phyloP scores from a whole-genome alignment of 2,113 vertebrate species.

The Pao palembangensis region DNA sequence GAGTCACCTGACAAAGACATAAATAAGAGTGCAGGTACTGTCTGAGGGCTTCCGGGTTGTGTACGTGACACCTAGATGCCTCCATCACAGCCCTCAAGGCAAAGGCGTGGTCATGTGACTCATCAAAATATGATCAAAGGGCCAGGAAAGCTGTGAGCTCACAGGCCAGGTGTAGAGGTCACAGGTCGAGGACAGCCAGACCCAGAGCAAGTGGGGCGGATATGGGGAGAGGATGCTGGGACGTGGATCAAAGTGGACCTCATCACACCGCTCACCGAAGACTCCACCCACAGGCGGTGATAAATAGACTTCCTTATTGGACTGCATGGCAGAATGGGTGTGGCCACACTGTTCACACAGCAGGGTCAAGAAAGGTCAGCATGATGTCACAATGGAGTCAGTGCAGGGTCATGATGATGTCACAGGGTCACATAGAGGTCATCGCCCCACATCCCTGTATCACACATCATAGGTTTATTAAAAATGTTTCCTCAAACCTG shows the following conservation, averaged over 20 bases:
- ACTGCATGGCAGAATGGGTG: constrained; percentile 11
- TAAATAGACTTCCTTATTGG: constrained; percentile 17
- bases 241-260: constrained; percentile 31
- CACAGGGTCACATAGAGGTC: constrained; percentile 17
- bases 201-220: constrained; percentile 34
- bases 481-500: not conserved
- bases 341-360: constrained; percentile 10
- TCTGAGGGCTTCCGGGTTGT: not conserved
- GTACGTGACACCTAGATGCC: constrained; percentile 35
- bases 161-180: constrained; percentile 39
- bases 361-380: constrained; percentile 20
- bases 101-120: constrained; percentile 45
- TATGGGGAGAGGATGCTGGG: constrained; percentile 18
- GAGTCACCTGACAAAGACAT: not conserved
- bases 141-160: constrained; percentile 26
- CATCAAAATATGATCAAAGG: constrained; percentile 49
- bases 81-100: constrained; percentile 10
- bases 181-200: constrained; percentile 17
- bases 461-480: not conserved
- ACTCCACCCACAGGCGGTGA: not conserved
- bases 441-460: not conserved
- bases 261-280: not conserved
- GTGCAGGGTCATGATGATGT: constrained; percentile 27
- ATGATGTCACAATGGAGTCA: constrained; percentile 24
- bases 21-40: not conserved